Conservation (phyloP, 1,140 invertebrate species). For the Zophobas atratus region DNA sequence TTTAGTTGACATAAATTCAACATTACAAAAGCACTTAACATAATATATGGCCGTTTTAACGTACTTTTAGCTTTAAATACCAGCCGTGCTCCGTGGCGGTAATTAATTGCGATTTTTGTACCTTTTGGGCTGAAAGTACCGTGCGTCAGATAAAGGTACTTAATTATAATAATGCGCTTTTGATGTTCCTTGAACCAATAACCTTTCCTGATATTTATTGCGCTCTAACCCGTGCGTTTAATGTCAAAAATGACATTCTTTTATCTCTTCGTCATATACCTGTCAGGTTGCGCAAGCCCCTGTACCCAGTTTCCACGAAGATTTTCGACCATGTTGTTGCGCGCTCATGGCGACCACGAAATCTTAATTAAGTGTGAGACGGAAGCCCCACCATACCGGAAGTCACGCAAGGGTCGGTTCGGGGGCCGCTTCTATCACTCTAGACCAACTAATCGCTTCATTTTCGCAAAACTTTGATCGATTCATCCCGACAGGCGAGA, state of each 20-base stretch:
- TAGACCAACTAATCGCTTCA: not conserved
- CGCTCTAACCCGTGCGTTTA: conserved; percentile 4
- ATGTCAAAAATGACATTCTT: conserved; percentile 39
- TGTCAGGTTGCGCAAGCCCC: not conserved
- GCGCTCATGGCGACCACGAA: not conserved
- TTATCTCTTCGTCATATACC: not conserved
- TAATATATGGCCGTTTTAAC: conserved; percentile 35
- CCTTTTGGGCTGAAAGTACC: conserved; percentile 11
- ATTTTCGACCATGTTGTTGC: not conserved
- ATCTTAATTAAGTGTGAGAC: not conserved
- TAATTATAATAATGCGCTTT: conserved; percentile 34
- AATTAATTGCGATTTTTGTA: conserved; percentile 26
- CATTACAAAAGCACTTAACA: conserved; percentile 40
- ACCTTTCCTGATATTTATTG: conserved; percentile 23
- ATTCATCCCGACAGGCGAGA: conserved; percentile 16
- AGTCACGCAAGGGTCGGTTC: not conserved
- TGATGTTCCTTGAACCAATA: conserved; percentile 39
- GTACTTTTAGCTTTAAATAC: conserved; percentile 31
- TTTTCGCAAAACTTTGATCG: not conserved
- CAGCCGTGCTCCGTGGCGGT: conserved; percentile 7
- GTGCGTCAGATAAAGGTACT: conserved; percentile 26
- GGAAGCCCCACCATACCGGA: not conserved
- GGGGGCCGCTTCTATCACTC: not conserved
- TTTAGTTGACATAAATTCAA: conserved; percentile 39
- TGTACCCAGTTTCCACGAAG: not conserved